Evolutionary conservation across 2,797 vertebrate genomes (phyloP).

Genomic region (Lutjanus campechanus): DNA sequence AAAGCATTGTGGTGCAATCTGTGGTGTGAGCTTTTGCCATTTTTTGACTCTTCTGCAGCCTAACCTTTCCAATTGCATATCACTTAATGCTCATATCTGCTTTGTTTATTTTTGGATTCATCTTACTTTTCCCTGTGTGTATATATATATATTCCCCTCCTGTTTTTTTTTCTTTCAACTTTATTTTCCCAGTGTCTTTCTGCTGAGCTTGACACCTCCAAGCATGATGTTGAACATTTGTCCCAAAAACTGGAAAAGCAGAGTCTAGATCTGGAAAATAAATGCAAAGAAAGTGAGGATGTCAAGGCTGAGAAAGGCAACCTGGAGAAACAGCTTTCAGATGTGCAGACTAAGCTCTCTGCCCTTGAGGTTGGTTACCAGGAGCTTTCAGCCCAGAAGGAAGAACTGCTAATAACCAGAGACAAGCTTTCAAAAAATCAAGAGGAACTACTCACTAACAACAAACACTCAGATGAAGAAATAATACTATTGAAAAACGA

Average conservation of each 20-base stretch:
- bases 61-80: constrained; percentile 78
- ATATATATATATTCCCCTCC: constrained; percentile 48
- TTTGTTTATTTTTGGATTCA: constrained; percentile 89
- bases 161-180: constrained; percentile 74
- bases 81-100: constrained; percentile 76
- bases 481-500: constrained; percentile 80
- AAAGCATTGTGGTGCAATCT: constrained; percentile 49
- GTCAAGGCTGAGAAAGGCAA: constrained; percentile 87
- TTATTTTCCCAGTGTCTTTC: constrained; percentile 93
- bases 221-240: constrained; percentile 91
- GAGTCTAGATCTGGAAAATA: constrained; percentile 88
- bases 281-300: constrained; percentile 85
- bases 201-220: constrained; percentile 93
- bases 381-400: constrained; percentile 81
- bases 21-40: constrained; percentile 59
- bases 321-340: constrained; percentile 85
- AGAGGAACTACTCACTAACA: constrained; percentile 81
- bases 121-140: constrained; percentile 84
- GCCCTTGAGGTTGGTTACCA: constrained; percentile 83
- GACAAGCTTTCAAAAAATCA: constrained; percentile 81
- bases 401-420: constrained; percentile 83
- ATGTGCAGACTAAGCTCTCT: constrained; percentile 81
- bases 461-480: constrained; percentile 76
- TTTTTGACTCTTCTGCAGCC: constrained; percentile 74
- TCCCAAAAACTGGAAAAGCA: constrained; percentile 92